Evolutionary conservation across 2,797 vertebrate genomes (phyloP).

Genomic region (Rhabdomys pumilio): DNA sequence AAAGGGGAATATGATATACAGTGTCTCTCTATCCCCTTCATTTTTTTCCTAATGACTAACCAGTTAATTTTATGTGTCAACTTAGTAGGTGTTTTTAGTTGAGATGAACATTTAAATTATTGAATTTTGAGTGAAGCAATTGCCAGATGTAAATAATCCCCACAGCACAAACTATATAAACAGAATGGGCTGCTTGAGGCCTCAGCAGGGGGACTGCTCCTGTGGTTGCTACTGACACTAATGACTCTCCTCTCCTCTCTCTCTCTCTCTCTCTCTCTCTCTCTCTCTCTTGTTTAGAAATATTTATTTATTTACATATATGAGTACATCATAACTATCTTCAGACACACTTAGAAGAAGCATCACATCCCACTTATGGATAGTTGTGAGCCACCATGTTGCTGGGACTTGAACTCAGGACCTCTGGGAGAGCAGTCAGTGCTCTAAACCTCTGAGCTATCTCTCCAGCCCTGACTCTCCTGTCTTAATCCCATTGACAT

Average conservation of each 20-base stretch:
- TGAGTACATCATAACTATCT: too few species aligned
- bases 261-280: too few species aligned
- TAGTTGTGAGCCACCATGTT: neutral
- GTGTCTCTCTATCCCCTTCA: neutral
- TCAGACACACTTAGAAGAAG: too few species aligned
- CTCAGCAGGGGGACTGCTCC: neutral
- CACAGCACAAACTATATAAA: neutral
- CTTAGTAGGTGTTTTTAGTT: neutral
- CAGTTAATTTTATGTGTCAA: neutral
- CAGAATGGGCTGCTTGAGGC: accelerated
- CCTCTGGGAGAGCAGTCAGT: too few species aligned
- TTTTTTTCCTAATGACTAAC: neutral
- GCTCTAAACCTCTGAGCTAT: neutral
- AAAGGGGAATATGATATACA: accelerated
- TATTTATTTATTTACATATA: too few species aligned
- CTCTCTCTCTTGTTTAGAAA: too few species aligned
- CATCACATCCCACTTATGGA: neutral
- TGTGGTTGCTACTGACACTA: neutral
- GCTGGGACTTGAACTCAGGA: too few species aligned
- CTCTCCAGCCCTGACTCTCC: neutral
- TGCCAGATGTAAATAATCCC: neutral
- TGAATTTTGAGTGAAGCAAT: neutral
- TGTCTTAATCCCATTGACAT: neutral
- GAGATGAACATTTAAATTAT: constrained; percentile 2
- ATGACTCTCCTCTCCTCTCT: too few species aligned